phyloP scores from a whole-genome alignment of 92 coral and sea anemone species.

The Siderastrea siderea region DNA sequence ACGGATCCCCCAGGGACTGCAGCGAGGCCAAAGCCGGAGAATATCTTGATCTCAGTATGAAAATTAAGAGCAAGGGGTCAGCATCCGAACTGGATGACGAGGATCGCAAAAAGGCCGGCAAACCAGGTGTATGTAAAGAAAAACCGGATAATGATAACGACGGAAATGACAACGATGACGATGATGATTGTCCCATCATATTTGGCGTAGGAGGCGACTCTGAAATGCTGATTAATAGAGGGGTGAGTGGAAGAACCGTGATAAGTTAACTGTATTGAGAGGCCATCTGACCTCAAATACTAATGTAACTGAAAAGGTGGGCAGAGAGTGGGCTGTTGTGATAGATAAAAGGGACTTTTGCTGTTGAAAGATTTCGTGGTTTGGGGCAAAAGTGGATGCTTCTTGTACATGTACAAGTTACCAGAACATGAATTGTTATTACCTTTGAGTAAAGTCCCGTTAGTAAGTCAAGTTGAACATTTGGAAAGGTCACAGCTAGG shows the following conservation, averaged over 20 bases:
- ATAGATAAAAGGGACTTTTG: no score
- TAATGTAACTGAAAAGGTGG: no score
- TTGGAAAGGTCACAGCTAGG: no score
- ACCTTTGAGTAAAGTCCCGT: no score
- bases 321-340: no score
- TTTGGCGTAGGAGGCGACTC: slow-evolving; percentile 46
- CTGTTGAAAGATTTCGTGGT: no score
- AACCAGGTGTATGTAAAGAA: slow-evolving; percentile 22
- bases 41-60: slow-evolving; percentile 25
- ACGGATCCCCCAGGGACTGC: slow-evolving; percentile 13
- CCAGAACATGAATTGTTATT: no score
- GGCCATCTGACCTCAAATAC: neutral
- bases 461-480: no score
- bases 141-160: slow-evolving; percentile 9
- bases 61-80: slow-evolving; percentile 46
- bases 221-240: slow-evolving; percentile 40
- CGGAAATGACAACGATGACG: slow-evolving; percentile 21
- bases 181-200: slow-evolving; percentile 29
- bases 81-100: slow-evolving; percentile 27
- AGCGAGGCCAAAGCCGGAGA: slow-evolving; percentile 45
- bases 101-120: slow-evolving; percentile 23
- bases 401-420: no score
- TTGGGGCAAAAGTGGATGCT: no score
- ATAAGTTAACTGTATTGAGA: neutral
- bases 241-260: neutral